A percentile compares a stretch with the other conserved stretches of the same genome.
These are phyloP conservation scores for Scaptomyza hsui DNA, from an alignment of 1,140 invertebrate species.

Conservation along the genomic window DNA sequence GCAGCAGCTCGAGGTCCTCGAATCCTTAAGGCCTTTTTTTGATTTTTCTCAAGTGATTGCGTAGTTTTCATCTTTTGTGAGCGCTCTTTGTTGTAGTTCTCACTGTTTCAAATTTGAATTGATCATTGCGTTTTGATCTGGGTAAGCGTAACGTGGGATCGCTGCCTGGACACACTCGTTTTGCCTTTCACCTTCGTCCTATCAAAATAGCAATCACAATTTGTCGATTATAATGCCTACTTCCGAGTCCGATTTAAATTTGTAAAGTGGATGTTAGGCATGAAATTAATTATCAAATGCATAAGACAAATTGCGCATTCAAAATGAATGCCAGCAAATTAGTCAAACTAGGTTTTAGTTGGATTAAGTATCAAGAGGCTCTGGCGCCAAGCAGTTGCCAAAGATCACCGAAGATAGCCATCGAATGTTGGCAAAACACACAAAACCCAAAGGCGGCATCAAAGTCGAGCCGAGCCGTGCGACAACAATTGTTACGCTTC, in stretches of 20 bases:
- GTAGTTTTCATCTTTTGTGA: constrained; percentile 73
- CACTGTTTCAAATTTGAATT: constrained; percentile 81
- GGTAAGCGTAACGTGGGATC: constrained; percentile 69
- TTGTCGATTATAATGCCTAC: constrained; percentile 73
- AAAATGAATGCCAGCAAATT: constrained; percentile 37
- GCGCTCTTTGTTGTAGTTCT: constrained; percentile 58
- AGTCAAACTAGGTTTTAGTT: constrained; percentile 14
- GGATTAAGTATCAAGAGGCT: constrained; percentile 1
- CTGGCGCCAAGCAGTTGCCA: constrained; percentile 65
- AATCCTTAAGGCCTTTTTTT: constrained; percentile 65
- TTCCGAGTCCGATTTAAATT: constrained; percentile 53
- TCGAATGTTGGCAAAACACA: constrained; percentile 74
- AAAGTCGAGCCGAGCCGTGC: constrained; percentile 69
- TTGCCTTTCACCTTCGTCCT: constrained; percentile 9
- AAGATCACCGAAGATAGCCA: constrained; percentile 43
- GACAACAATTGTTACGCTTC: constrained; percentile 61
- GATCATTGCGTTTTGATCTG: constrained; percentile 68
- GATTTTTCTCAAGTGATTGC: constrained; percentile 83
- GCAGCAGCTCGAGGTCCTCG: constrained; percentile 36
- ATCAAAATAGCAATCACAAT: constrained; percentile 76
- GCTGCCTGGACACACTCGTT: neutral
- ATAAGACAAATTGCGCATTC: constrained; percentile 28
- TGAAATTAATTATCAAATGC: constrained; percentile 62
- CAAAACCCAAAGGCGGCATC: constrained; percentile 48
- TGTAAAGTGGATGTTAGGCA: constrained; percentile 18